Percentiles rank a stretch among this genome's conserved stretches.
Conservation (phyloP, 1,140 invertebrate species). For the Hypsibius dujardini region DNA sequence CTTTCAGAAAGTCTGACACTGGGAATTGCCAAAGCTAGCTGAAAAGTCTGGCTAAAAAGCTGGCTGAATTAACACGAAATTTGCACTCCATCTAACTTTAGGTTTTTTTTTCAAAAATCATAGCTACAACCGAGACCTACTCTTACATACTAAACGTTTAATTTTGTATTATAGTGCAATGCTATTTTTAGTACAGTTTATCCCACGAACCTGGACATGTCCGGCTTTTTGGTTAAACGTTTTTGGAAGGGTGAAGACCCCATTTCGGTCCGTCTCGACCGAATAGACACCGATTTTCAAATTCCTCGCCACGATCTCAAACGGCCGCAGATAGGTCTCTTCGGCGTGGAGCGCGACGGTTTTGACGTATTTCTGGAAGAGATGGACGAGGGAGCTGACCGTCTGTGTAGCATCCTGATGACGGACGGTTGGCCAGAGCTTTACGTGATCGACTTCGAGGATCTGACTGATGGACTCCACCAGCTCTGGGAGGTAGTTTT, state of each 20-base stretch:
- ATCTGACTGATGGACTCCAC: constrained; percentile 58
- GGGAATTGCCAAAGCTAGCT: too few relatives aligned
- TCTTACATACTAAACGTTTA: too few relatives aligned
- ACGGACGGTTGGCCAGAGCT: constrained; percentile 42
- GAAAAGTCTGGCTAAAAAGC: too few relatives aligned
- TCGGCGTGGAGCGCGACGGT: constrained; percentile 63
- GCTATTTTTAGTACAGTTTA: too few relatives aligned
- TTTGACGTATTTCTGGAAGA: constrained; percentile 60
- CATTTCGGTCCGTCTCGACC: constrained; percentile 44
- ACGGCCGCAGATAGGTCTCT: constrained; percentile 78
- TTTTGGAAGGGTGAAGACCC: neutral
- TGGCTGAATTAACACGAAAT: too few relatives aligned
- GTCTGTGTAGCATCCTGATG: too few relatives aligned
- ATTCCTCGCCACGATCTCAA: constrained; percentile 70
- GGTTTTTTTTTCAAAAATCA: too few relatives aligned
- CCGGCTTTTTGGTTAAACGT: too few relatives aligned
- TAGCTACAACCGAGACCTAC: too few relatives aligned
- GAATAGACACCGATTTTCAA: constrained; percentile 50
- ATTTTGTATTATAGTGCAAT: neutral
- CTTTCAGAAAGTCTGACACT: too few relatives aligned
- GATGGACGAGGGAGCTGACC: constrained; percentile 18
- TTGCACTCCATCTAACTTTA: too few relatives aligned
- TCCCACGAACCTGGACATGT: too few relatives aligned
- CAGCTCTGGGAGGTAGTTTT: constrained; percentile 62
- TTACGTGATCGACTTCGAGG: constrained; percentile 45